Conservation (phyloP, 35 echinoderm and acorn worm genomes). For the Amphiura filiformis region DNA sequence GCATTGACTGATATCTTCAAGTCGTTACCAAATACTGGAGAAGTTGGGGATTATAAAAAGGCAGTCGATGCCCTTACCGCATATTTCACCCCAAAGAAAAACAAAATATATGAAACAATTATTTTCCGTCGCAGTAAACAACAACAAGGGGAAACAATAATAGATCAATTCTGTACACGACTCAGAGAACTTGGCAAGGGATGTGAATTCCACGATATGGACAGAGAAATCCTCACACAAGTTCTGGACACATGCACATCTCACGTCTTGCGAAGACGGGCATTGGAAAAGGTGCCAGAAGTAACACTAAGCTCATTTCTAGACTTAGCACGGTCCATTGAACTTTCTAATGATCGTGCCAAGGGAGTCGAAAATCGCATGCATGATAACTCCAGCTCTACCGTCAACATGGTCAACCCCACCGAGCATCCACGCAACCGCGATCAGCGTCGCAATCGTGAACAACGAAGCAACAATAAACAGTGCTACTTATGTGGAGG, state of each 20-base stretch:
- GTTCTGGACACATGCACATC: constrained; percentile 48
- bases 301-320: background rate
- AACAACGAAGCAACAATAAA: too few species aligned
- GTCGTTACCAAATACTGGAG: constrained; percentile 34
- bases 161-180: constrained; percentile 53
- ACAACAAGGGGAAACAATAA: constrained; percentile 41
- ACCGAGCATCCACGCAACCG: too few species aligned
- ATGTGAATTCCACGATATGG: constrained; percentile 54
- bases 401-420: too few species aligned
- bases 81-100: constrained; percentile 12
- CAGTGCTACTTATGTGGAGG: constrained; percentile 40
- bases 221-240: constrained; percentile 60
- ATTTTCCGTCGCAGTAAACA: constrained; percentile 59
- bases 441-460: too few species aligned
- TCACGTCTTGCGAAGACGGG: constrained; percentile 20
- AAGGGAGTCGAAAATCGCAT: constrained; percentile 8
- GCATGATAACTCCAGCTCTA: background rate
- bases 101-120: constrained; percentile 55
- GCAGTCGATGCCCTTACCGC: constrained; percentile 25
- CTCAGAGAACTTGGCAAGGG: constrained; percentile 30
- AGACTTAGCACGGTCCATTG: constrained; percentile 5
- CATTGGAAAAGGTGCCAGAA: constrained; percentile 39
- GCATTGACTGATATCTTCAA: constrained; percentile 37
- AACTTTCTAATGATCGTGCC: constrained; percentile 4
- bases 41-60: constrained; percentile 28